Evolutionary conservation across 2,113 vertebrate genomes (phyloP), one percentile per base, ranked within the genome.

Genomic region (Etia nguti): DNA sequence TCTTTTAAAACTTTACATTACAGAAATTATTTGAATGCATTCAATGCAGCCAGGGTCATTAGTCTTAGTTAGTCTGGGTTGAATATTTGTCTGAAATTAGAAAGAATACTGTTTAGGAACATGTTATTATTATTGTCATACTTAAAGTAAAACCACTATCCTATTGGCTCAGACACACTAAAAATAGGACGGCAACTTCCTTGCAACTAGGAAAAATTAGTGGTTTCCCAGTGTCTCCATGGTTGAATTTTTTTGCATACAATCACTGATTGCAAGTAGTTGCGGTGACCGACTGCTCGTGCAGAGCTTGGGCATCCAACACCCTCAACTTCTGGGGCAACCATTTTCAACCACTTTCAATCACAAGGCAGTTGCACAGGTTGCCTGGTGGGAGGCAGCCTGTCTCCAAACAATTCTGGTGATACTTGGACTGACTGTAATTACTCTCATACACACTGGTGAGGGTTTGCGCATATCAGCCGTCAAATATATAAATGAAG

Each of bases 221-320:
- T 65, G 60, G 18, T 65, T 65, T 65, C 1, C 31, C 2, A 38
- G 60, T 65, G 60, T 36, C 18, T 65, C 31, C 0, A 36, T 65
- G 31, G 60, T 1, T 59, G 31, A 65, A 1, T n/a, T 8, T 38
- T 22, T 38, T 68, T 68, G 20, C 62, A 68, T 68, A 22, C 11
- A 68, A 20, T 11, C 10, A 68, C 62, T 0, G n/a, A 22, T 38
- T 68, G 11, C 36, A 41, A 41, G 20, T 68, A 13, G 62, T 15
- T 0, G 7, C 1, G 2, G 3, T 1, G 2, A 41, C 62, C 20
- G 2, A 22, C 36, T 68, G 36, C 34, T 9, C 3, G 1, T 7
- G 8, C 36, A 22, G 16, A 50, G 48, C 16, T 34, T 62, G 59
- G 29, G 59, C 16, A 34, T 31, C 29, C 16, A 20, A 34, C 59